A percentile compares a stretch with the other conserved stretches of the same genome.
Evolutionary conservation across 23 tunicate species (phyloP).

Genomic region (Trididemnum miniatum): DNA sequence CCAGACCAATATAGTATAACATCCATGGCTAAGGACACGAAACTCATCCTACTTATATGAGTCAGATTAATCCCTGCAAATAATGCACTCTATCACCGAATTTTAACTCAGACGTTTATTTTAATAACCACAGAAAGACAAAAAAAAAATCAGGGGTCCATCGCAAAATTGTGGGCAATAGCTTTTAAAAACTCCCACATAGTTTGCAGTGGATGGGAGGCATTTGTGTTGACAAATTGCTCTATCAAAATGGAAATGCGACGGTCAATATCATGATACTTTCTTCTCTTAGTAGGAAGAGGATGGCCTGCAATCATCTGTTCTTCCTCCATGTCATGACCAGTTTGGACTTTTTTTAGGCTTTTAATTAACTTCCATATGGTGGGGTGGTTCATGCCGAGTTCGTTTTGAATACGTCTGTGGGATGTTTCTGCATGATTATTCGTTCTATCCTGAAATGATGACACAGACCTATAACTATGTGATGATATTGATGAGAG

Average conservation of each 20-base stretch:
- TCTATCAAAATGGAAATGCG: not conserved
- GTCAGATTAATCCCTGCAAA: no score
- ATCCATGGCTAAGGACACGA: no score
- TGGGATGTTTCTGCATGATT: constrained; percentile 21
- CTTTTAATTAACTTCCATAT: constrained; percentile 9
- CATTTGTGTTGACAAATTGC: not conserved
- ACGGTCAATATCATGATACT: not conserved
- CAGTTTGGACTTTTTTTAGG: not conserved
- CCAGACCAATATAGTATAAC: no score
- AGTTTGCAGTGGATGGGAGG: no score
- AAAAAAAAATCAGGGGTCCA: not conserved
- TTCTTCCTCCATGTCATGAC: not conserved
- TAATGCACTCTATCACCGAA: no score
- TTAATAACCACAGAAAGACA: no score
- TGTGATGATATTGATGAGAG: no score
- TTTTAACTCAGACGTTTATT: no score
- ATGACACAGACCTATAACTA: no score
- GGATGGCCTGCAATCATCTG: not conserved
- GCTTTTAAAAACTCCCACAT: not conserved
- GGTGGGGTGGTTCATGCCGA: constrained; percentile 25
- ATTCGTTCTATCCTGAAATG: not conserved
- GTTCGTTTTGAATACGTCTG: constrained; percentile 16
- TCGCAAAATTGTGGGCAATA: not conserved
- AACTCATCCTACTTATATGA: no score
- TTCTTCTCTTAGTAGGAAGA: not conserved